These are phyloP conservation scores for Mayetiola destructor DNA, from an alignment of 2,888 invertebrate genomes.

Conservation along the genomic window DNA sequence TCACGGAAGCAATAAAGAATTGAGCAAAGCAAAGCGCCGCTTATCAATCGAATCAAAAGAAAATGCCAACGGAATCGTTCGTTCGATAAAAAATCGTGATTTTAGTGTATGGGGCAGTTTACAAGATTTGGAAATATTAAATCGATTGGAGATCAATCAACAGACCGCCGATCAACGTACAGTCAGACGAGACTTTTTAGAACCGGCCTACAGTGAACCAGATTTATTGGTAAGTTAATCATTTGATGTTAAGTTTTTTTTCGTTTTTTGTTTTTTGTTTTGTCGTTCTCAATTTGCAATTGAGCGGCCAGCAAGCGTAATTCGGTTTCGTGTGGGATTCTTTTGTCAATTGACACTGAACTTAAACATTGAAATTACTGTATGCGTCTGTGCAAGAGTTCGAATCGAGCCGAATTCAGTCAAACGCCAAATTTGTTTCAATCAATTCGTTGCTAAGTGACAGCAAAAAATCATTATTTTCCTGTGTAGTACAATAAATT, in stretches of 20 bases:
- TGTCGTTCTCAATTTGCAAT: too few relatives aligned
- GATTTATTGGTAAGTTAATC: constrained; percentile 35
- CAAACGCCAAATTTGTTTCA: too few relatives aligned
- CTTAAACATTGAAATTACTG: too few relatives aligned
- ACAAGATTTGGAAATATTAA: constrained; percentile 41
- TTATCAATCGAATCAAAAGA: constrained; percentile 20
- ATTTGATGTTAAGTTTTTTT: neutral
- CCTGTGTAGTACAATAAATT: too few relatives aligned
- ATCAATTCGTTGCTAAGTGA: too few relatives aligned
- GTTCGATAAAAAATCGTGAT: constrained; percentile 1
- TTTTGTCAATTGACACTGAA: too few relatives aligned
- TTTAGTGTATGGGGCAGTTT: constrained; percentile 45
- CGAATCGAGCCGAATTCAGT: too few relatives aligned
- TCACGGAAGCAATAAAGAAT: constrained; percentile 31
- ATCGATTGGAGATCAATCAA: constrained; percentile 24
- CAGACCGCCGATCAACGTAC: constrained; percentile 22
- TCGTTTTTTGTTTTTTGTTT: neutral
- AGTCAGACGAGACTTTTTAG: constrained; percentile 25
- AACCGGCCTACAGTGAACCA: constrained; percentile 50
- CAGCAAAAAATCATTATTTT: too few relatives aligned
- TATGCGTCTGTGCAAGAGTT: too few relatives aligned
- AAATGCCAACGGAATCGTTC: constrained; percentile 21
- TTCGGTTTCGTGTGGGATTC: too few relatives aligned
- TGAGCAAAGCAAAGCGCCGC: constrained; percentile 23
- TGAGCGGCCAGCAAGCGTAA: too few relatives aligned